These are phyloP conservation scores for Drosophila leonis DNA, from an alignment of 2,888 invertebrate species.

Conservation along the genomic window DNA sequence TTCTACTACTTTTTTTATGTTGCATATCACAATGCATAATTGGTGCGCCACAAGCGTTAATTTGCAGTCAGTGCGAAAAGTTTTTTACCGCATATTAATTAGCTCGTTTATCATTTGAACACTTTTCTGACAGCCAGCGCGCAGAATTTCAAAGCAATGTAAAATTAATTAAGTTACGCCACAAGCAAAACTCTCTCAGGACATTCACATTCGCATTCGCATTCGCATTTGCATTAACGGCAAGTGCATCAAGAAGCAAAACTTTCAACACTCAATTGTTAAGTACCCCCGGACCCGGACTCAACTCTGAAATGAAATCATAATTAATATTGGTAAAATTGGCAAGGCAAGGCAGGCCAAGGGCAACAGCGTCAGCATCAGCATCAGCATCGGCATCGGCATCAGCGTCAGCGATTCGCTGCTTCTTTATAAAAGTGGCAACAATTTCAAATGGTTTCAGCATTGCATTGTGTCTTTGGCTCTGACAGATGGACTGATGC, in stretches of 20 bases:
- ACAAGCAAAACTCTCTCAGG: slow-evolving; percentile 51
- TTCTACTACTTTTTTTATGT: no score
- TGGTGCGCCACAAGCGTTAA: slow-evolving; percentile 47
- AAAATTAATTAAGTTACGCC: slow-evolving; percentile 77
- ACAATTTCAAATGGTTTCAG: slow-evolving; percentile 55
- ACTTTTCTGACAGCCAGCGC: slow-evolving; percentile 66
- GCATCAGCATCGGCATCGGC: slow-evolving; percentile 2
- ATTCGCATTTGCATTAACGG: slow-evolving; percentile 2
- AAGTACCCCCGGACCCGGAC: slow-evolving; percentile 31
- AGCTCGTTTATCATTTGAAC: slow-evolving; percentile 79
- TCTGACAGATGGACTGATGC: slow-evolving; percentile 22
- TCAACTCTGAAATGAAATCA: slow-evolving; percentile 57
- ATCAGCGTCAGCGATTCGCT: slow-evolving; percentile 9
- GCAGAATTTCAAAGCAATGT: slow-evolving; percentile 63
- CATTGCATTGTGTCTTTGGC: slow-evolving; percentile 36
- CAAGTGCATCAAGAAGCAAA: slow-evolving; percentile 36
- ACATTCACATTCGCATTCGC: slow-evolving; percentile 19
- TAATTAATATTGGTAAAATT: slow-evolving; percentile 78
- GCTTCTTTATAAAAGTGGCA: slow-evolving; percentile 46
- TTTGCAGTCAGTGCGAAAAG: slow-evolving; percentile 43
- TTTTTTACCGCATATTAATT: slow-evolving; percentile 74
- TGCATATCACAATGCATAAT: slow-evolving; percentile 69
- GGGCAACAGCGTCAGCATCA: slow-evolving; percentile 42
- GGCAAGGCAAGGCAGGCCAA: not conserved
- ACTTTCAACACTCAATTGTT: slow-evolving; percentile 23